Conservation (phyloP, 2,888 invertebrate species). For the Netelia inedita region DNA sequence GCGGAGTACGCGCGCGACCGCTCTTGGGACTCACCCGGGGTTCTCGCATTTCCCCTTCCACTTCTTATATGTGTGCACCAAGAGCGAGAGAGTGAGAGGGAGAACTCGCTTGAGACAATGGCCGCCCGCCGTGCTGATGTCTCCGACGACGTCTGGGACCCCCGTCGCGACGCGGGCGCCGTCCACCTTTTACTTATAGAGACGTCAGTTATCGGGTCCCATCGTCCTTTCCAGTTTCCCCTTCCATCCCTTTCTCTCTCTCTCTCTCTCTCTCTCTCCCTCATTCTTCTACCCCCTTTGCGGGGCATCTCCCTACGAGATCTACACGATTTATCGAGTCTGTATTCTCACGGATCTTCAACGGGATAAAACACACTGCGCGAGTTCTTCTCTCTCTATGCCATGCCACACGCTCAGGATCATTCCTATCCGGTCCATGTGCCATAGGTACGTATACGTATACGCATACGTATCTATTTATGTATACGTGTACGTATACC, state of each 20-base stretch:
- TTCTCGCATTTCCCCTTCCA: conserved; percentile 30
- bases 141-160: conserved; percentile 84
- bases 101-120: conserved; percentile 82
- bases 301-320: conserved; percentile 63
- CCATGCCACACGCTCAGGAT: conserved; percentile 3
- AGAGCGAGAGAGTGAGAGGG: conserved; percentile 38
- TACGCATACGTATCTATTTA: too few relatives aligned
- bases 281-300: conserved; percentile 56
- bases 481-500: too few relatives aligned
- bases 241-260: conserved; percentile 36
- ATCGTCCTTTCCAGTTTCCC: conserved; percentile 76
- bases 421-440: too few relatives aligned
- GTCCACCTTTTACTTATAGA: conserved; percentile 81
- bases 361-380: conserved; percentile 65
- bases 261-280: conserved; percentile 44
- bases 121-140: conserved; percentile 83
- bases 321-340: conserved; percentile 71
- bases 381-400: conserved; percentile 2
- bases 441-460: too few relatives aligned
- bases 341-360: conserved; percentile 72
- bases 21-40: conserved; percentile 26
- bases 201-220: conserved; percentile 82
- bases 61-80: conserved; percentile 5
- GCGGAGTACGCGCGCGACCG: conserved; percentile 37
- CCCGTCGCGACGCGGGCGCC: conserved; percentile 80